A percentile compares a stretch with the other conserved stretches of the same genome.
Evolutionary conservation across 2,113 vertebrate species (phyloP).

Genomic region (Cyanoramphus novaezelandiae): DNA sequence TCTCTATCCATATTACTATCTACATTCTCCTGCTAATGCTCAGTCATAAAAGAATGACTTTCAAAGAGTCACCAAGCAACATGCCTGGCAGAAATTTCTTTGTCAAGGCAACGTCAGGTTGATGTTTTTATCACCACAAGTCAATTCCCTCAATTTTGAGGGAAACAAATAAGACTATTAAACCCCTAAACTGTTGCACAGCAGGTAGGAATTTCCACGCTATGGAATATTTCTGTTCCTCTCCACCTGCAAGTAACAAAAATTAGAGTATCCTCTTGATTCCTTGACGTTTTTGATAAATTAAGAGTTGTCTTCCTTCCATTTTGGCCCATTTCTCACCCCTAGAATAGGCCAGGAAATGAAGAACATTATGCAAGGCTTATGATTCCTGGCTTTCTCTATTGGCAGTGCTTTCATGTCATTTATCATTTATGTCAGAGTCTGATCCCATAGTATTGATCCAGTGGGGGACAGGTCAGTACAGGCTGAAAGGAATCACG

Average conservation of each 20-base stretch:
- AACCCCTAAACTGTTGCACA: not conserved
- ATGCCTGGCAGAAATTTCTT: not conserved
- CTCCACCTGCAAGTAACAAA: not conserved
- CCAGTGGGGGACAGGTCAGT: not conserved
- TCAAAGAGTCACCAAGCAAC: not conserved
- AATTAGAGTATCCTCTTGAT: not conserved
- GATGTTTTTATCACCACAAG: not conserved
- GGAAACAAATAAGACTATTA: not conserved
- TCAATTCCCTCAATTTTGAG: not conserved
- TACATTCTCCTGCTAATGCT: not conserved
- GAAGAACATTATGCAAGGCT: not conserved
- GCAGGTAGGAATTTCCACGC: not conserved
- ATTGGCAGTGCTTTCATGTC: not conserved
- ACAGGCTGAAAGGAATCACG: not conserved
- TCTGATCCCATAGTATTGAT: not conserved
- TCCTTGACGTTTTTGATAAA: not conserved
- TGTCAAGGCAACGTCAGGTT: not conserved
- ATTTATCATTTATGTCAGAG: not conserved
- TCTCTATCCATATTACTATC: not conserved
- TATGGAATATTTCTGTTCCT: not conserved
- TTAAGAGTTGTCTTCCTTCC: not conserved
- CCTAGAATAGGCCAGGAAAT: not conserved
- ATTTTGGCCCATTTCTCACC: not conserved
- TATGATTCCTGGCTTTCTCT: not conserved
- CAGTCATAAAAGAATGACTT: not conserved